Percentiles rank a stretch among this genome's conserved stretches.
These are phyloP conservation scores for Cygnus buccinator DNA, from an alignment of 2,113 vertebrate species.

Conservation along the genomic window DNA sequence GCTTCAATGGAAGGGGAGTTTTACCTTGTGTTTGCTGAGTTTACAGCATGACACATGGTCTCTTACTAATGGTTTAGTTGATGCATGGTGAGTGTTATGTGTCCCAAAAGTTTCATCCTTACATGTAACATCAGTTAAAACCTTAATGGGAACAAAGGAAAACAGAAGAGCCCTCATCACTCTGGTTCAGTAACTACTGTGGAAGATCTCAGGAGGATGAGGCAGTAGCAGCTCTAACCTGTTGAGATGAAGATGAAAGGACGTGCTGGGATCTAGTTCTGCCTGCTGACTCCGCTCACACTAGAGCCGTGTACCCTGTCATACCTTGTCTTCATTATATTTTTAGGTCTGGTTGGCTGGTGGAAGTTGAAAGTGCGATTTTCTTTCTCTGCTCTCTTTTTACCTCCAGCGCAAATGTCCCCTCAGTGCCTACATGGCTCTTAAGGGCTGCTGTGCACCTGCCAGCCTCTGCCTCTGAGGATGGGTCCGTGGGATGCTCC, in stretches of 20 bases:
- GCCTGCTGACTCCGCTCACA: background rate
- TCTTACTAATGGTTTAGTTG: background rate
- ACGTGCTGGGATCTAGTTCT: background rate
- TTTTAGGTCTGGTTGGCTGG: background rate
- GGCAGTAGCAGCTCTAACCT: background rate
- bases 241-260: slow-evolving; percentile 2
- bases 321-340: background rate
- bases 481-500: background rate
- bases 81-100: background rate
- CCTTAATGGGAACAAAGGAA: background rate
- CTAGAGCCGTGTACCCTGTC: background rate
- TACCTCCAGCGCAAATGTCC: background rate
- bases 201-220: background rate
- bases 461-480: background rate
- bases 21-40: background rate
- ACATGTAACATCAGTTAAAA: background rate
- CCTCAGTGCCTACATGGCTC: rapidly evolving
- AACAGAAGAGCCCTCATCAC: background rate
- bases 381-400: background rate
- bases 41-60: background rate
- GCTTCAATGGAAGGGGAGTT: background rate
- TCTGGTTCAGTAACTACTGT: background rate
- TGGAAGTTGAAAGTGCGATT: background rate
- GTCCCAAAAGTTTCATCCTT: background rate
- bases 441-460: background rate